A percentile compares a stretch with the other conserved stretches of the same genome.
Evolutionary conservation across 2,888 invertebrate species (phyloP).

Genomic region (Ormia ochracea): DNA sequence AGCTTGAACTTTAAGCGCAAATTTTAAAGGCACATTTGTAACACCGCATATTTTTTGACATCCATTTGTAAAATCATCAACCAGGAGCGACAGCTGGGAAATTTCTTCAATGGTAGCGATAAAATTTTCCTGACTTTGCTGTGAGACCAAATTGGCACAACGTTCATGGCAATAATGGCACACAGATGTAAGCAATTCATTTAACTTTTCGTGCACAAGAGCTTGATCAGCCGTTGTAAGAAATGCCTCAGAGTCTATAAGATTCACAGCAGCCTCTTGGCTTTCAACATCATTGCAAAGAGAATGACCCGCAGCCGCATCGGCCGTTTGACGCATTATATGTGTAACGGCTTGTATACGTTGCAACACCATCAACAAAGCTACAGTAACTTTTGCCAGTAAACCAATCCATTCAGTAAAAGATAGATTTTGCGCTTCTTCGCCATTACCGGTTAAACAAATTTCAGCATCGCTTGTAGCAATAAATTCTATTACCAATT

Average conservation of each 20-base stretch:
- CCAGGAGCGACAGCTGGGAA: constrained; percentile 84
- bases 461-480: constrained; percentile 79
- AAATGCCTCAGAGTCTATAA: constrained; percentile 82
- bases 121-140: constrained; percentile 83
- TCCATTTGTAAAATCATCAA: constrained; percentile 86
- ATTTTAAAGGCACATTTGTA: constrained; percentile 85
- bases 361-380: constrained; percentile 83
- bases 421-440: constrained; percentile 79
- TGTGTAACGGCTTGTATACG: constrained; percentile 86
- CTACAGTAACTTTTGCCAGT: constrained; percentile 82
- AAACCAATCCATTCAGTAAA: constrained; percentile 84
- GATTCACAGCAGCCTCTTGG: constrained; percentile 76
- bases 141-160: constrained; percentile 90
- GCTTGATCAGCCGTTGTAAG: constrained; percentile 83
- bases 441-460: constrained; percentile 78
- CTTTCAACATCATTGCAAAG: constrained; percentile 71
- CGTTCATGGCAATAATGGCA: constrained; percentile 95
- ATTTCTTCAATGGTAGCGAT: constrained; percentile 86
- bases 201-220: constrained; percentile 83
- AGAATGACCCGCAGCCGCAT: constrained; percentile 80
- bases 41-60: constrained; percentile 87
- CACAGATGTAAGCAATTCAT: constrained; percentile 87
- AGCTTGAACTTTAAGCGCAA: constrained; percentile 91
- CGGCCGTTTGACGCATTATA: constrained; percentile 87
- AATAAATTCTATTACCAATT: constrained; percentile 88